Evolutionary conservation across 30 jellyfish, hydroid and myxozoan genomes (phyloP).

Genomic region (Chrysaora quinquecirrha): DNA sequence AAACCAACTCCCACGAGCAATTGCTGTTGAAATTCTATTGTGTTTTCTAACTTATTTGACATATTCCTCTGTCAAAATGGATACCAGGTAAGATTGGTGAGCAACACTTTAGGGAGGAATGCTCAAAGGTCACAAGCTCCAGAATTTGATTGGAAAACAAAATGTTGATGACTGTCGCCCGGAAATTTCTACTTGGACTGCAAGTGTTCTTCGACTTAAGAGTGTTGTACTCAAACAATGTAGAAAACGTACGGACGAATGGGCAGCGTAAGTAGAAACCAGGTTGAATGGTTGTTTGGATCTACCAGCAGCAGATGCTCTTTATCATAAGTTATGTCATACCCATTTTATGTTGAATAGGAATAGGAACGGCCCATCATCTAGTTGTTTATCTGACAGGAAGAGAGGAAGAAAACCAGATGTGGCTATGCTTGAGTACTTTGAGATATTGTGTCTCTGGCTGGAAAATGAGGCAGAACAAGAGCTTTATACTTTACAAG

Average conservation of each 20-base stretch:
- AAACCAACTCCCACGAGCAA: no score
- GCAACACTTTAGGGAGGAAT: no score
- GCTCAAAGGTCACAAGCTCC: slow-evolving; percentile 15
- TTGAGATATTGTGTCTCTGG: slow-evolving; percentile 21
- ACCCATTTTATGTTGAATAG: background rate
- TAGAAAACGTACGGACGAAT: background rate
- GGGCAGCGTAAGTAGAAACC: slow-evolving; percentile 1
- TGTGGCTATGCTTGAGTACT: slow-evolving; percentile 17
- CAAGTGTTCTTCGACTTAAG: background rate
- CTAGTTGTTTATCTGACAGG: background rate
- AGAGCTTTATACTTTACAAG: slow-evolving; percentile 25
- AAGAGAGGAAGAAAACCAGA: slow-evolving; percentile 5
- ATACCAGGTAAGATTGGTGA: no score
- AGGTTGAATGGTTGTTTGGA: slow-evolving; percentile 1
- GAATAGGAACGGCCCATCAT: slow-evolving; percentile 2
- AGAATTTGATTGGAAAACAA: background rate
- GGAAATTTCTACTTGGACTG: background rate
- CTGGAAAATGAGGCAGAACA: slow-evolving; percentile 22
- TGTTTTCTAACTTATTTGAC: no score
- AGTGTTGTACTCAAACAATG: background rate
- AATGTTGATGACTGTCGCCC: background rate
- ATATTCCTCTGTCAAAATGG: no score
- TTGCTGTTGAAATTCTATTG: no score
- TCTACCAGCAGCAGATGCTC: slow-evolving; percentile 1
- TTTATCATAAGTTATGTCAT: background rate